Evolutionary conservation across 2,888 invertebrate genomes (phyloP), one percentile per base, ranked within the genome.

Genomic region (Melikaiella ostensackeni): DNA sequence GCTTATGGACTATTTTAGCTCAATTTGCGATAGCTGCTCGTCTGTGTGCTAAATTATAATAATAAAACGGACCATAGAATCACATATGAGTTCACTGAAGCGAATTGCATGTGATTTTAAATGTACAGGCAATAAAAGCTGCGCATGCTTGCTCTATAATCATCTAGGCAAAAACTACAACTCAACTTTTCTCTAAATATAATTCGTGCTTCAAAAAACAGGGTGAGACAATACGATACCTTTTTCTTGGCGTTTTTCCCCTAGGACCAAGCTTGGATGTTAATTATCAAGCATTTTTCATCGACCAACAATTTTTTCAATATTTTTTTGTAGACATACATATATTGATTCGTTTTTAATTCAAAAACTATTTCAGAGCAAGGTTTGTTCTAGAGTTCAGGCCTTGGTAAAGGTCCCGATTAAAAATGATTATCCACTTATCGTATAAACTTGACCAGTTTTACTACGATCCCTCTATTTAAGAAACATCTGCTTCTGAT

Each of bases 111-210:
- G 70, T 70, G 70, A 70, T 70, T 27, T 70, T 19, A 70, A 70
- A 70, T 50, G n/a, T 50, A 50, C 70, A 70, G 70, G 70, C 70
- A 50, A 70, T 64, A 70, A 70, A 70, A 70, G 70, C 70, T 70
- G 70, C n/a, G 50, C 70, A 70, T 70, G 70, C 70, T 70, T 46
- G 50, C 30, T 70, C 70, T 70, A 70, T 66, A 55, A 55, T 59
- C 30, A 70, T 70, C 70, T 70, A 70, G 50, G 50, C 46, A 7
- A 50, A 27, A 46, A 46, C 46, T 70, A 70, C 70, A 33, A 70
- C 50, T 70, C 13, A 70, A 70, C 30, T 70, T 50, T 46, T 27
- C 50, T 46, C 24, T 50, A n/a, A 70, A 50, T 70, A 30, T 50
- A 55, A 70, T 27, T 70, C 70, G 70, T 70, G 70, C 70, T 70